Base-by-base conservation (phyloP, 2,113 vertebrate species). In the Neomonachus schauinslandi region DNA sequence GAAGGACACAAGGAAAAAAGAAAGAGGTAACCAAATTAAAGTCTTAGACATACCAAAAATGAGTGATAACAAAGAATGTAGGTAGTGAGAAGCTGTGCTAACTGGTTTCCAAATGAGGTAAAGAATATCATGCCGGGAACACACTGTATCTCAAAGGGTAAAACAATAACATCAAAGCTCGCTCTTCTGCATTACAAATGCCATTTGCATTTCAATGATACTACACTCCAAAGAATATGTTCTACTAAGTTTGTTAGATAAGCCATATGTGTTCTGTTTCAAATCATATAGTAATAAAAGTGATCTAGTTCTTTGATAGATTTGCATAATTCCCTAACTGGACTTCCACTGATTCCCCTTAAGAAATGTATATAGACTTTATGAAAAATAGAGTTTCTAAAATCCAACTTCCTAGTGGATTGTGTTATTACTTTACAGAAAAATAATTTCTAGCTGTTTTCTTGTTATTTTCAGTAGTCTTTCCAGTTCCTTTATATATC, bases 271-370 rank as follows among this genome's bases (percentile, higher is more conserved):
- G 71, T 88, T 91, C 13, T 42, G 22, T 94, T 94, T 96, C 97
- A 97, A 97, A 94, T 96, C 96, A 97, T 96, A 97, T 5, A 71
- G 89, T 89, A 95, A 94, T 97, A 97, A 98, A 97, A 91, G 79
- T 49, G 57, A 97, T 91, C 72, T 65, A 46, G 83, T 92, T 97
- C 94, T 85, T 91, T 46, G 76, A 85, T 19, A 95, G 57, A 97
- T 97, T 97, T 98, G 76, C 95, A 94, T 98, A 96, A 97, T 97
- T 97, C 90, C 72, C 94, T 96, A 91, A 94, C 76, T 94, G 76
- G 84, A 72, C 94, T 51, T 14, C 51, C 22, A 83, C 7, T 91
- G 90, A 97, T 95, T 97, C 95, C 92, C 95, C 94, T 81, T 85
- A 96, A 97, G 97, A 96, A 89, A 96, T 59, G 36, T 26, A 33